These are phyloP conservation scores for Porites lobata DNA, from an alignment of 92 coral and sea anemone species.

Conservation along the genomic window DNA sequence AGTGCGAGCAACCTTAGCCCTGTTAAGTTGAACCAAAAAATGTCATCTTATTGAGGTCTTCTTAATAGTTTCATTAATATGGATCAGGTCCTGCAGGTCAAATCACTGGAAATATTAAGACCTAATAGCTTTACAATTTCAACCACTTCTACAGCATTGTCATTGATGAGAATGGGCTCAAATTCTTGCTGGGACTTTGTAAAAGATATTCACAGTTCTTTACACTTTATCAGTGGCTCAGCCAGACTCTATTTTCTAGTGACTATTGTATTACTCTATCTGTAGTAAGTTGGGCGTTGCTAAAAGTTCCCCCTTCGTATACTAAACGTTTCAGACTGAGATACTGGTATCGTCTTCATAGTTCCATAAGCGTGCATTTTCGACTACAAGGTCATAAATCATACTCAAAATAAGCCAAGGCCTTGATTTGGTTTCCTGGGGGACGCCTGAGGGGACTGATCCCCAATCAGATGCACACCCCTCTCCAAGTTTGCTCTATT, in stretches of 20 bases:
- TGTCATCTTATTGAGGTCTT: constrained; percentile 43
- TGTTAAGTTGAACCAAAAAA: constrained; percentile 45
- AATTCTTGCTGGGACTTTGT: neutral
- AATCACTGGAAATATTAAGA: constrained; percentile 30
- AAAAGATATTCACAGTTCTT: constrained; percentile 53
- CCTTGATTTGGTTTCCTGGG: constrained; percentile 11
- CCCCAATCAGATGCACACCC: constrained; percentile 33
- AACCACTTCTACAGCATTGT: constrained; percentile 34
- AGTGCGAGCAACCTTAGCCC: constrained; percentile 8
- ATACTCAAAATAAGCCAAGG: constrained; percentile 6
- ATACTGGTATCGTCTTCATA: constrained; percentile 2
- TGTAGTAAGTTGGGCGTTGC: constrained; percentile 10
- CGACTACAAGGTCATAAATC: constrained; percentile 13
- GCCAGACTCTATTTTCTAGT: constrained; percentile 37
- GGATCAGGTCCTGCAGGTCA: constrained; percentile 37
- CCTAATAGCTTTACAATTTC: constrained; percentile 44
- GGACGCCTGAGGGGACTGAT: constrained; percentile 33
- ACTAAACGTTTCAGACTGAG: neutral
- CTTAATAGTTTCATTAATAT: constrained; percentile 16
- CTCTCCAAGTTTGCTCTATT: constrained; percentile 8
- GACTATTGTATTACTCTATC: constrained; percentile 23
- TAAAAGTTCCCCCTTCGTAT: neutral
- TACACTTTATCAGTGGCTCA: constrained; percentile 52
- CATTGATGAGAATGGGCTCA: constrained; percentile 34
- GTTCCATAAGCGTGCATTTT: neutral